Evolutionary conservation across 1,140 invertebrate species (phyloP).

Genomic region (Rhyzopertha dominica): DNA sequence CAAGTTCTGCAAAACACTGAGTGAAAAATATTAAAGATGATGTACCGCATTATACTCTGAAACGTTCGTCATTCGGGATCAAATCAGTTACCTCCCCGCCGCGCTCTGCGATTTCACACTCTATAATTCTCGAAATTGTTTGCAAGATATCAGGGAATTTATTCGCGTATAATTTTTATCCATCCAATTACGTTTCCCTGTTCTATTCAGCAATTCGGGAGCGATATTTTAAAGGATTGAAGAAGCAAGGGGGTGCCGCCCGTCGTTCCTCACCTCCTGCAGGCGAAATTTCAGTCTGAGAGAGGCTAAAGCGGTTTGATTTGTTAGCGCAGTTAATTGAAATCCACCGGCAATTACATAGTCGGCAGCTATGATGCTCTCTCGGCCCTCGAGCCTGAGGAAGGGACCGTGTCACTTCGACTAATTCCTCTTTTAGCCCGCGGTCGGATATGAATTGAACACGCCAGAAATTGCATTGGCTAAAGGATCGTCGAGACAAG

Average conservation of each 20-base stretch:
- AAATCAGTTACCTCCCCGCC: too few species aligned
- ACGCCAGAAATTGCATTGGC: too few species aligned
- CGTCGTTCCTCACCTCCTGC: slow-evolving; percentile 27
- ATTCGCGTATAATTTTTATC: slow-evolving; percentile 40
- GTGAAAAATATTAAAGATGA: too few species aligned
- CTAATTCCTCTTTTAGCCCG: too few species aligned
- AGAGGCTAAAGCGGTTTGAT: slow-evolving; percentile 48
- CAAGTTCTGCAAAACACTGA: too few species aligned
- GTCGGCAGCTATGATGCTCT: slow-evolving; percentile 15
- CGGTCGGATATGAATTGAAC: too few species aligned
- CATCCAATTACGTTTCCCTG: slow-evolving; percentile 43
- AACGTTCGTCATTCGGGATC: too few species aligned
- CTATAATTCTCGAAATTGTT: too few species aligned
- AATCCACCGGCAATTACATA: slow-evolving; percentile 47
- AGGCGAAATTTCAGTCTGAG: slow-evolving; percentile 24
- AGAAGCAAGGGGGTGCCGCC: slow-evolving; percentile 40
- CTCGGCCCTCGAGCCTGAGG: not conserved
- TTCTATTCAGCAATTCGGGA: slow-evolving; percentile 43
- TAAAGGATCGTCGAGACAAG: too few species aligned
- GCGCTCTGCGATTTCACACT: too few species aligned
- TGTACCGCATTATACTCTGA: too few species aligned
- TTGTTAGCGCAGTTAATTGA: slow-evolving; percentile 50
- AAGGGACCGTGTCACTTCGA: too few species aligned
- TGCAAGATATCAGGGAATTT: slow-evolving; percentile 28
- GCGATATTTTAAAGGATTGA: slow-evolving; percentile 45